Evolutionary conservation across 2,797 vertebrate genomes (phyloP), one percentile per base, ranked within the genome.

Genomic region (Poeciliopsis gracilis): DNA sequence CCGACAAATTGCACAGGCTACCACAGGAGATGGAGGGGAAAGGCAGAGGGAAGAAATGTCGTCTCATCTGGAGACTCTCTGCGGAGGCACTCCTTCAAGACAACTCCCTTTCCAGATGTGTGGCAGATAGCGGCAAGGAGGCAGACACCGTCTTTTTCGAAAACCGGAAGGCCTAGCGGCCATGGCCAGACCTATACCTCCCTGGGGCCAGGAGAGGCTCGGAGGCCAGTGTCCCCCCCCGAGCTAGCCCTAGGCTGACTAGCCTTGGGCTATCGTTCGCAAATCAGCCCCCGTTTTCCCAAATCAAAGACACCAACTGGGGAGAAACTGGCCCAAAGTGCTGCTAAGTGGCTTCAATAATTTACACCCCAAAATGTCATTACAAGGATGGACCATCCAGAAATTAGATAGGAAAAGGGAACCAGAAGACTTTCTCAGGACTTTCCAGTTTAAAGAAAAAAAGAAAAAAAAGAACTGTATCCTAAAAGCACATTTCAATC

Each of bases 271-370:
- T 91, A 96, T 94, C 89, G 89, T 92, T 95, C 92, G 89, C 90
- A 95, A 96, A 95, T 95, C 94, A 90, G 90, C 81, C 90, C 88
- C 90, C 88, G 87, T 95, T 94, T 94, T 92, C 84, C 83, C 94
- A 94, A 75, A 96, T 96, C 95, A 96, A 96, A 96, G 94, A 92
- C 84, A 80, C 84, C 81, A 72, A 93, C 90, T 88, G 91, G 90
- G 90, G 90, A 84, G 88, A 90, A 92, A 92, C 84, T 84, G 88
- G 90, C 92, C 92, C 88, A 93, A 94, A 88, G 91, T 93, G 94
- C 91, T 94, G 87, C 94, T 95, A 93, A 95, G 89, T 78, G 85
- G 79, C 87, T 90, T 96, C 93, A 96, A 96, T 96, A 94, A 96
- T 96, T 96, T 93, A 96, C 91, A 90, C 85, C 57, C 73, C 16